Percentiles rank a stretch among this genome's conserved stretches.
These are phyloP conservation scores for Oryzias javanicus DNA, from an alignment of 2,113 vertebrate genomes.

Conservation along the genomic window DNA sequence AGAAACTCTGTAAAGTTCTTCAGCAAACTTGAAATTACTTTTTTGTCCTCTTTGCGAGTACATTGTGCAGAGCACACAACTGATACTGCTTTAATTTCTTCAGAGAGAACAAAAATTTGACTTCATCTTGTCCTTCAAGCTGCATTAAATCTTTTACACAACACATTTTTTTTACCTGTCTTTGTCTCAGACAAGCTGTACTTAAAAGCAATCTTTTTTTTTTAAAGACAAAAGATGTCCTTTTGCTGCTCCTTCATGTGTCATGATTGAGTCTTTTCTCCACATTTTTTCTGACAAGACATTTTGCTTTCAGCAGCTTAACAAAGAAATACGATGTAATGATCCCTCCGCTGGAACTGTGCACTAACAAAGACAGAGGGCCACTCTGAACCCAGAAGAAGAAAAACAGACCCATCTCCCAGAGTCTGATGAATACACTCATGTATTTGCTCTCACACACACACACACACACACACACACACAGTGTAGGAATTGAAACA, in stretches of 20 bases:
- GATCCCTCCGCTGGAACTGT: neutral
- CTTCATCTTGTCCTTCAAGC: constrained; percentile 28
- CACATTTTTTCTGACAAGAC: constrained; percentile 33
- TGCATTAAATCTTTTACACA: constrained; percentile 12
- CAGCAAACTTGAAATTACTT: constrained; percentile 35
- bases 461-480: constrained; percentile 6
- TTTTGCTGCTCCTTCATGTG: constrained; percentile 7
- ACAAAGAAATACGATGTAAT: constrained; percentile 38
- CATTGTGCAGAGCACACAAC: neutral
- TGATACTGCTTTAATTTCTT: constrained; percentile 27
- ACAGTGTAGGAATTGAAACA: constrained; percentile 6
- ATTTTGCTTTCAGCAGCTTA: constrained; percentile 41
- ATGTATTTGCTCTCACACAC: constrained; percentile 15
- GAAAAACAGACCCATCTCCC: constrained; percentile 31
- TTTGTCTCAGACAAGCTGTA: neutral
- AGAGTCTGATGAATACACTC: constrained; percentile 47
- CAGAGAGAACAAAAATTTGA: constrained; percentile 21
- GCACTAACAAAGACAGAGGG: constrained; percentile 46
- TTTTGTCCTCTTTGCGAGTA: constrained; percentile 25
- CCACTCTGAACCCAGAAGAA: constrained; percentile 22
- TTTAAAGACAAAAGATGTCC: neutral
- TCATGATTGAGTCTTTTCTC: constrained; percentile 22
- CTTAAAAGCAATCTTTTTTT: neutral
- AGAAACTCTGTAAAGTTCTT: constrained; percentile 10
- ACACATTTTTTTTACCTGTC: constrained; percentile 10